Percentiles rank a stretch among this genome's conserved stretches.
Conservation (phyloP, 2,797 vertebrate genomes). For the Trematomus bernacchii region DNA sequence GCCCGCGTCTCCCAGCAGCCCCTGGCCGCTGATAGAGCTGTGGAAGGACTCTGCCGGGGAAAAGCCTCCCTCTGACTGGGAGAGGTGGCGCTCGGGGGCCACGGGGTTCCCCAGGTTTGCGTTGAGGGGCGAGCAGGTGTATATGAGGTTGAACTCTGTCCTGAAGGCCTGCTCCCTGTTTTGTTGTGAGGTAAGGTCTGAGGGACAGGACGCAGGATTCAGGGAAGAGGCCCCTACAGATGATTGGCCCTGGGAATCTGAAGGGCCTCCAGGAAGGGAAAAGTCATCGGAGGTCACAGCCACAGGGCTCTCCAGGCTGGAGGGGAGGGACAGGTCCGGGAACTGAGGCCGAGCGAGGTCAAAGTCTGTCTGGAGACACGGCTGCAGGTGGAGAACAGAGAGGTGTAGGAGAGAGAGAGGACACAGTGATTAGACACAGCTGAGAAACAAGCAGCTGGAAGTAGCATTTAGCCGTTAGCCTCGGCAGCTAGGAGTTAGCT, state of each 20-base stretch:
- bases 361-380: constrained; percentile 90
- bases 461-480: not conserved
- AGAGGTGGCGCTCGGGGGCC: constrained; percentile 87
- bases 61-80: constrained; percentile 90
- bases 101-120: constrained; percentile 89
- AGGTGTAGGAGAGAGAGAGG: not conserved
- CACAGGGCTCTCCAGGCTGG: constrained; percentile 87
- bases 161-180: constrained; percentile 94
- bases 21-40: constrained; percentile 86
- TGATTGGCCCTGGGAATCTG: constrained; percentile 68
- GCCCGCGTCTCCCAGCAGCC: constrained; percentile 88
- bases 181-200: constrained; percentile 84
- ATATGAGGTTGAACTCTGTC: constrained; percentile 99
- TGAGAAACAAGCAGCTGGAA: not conserved
- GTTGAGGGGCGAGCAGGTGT: constrained; percentile 98
- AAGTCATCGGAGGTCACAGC: constrained; percentile 87
- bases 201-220: constrained; percentile 80
- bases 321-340: constrained; percentile 88
- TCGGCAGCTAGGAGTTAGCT: not conserved
- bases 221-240: constrained; percentile 63
- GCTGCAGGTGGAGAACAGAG: constrained; percentile 75
- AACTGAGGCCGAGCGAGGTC: constrained; percentile 88
- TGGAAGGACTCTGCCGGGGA: constrained; percentile 95
- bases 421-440: not conserved
- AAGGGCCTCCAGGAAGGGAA: constrained; percentile 73